Percentiles rank a stretch among this genome's conserved stretches.
Evolutionary conservation across 2,888 invertebrate species (phyloP).

Genomic region (Oscheius sp.): DNA sequence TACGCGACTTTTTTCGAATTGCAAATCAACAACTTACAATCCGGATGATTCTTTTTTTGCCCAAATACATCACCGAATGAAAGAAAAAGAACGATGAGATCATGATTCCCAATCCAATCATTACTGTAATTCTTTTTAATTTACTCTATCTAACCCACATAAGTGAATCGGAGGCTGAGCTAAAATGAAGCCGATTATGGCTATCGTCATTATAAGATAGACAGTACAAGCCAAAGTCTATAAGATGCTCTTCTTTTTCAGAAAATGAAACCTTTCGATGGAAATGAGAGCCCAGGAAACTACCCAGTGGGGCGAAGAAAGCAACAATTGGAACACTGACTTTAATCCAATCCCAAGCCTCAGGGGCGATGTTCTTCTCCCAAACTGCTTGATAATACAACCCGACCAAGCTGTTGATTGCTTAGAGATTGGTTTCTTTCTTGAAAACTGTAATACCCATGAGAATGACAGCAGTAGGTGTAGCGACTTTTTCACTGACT

Average conservation of each 20-base stretch:
- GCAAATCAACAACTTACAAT: neutral
- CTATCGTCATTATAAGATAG: constrained; percentile 6
- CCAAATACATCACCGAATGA: neutral
- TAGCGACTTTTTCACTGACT: constrained; percentile 64
- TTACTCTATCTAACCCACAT: neutral
- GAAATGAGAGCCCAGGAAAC: constrained; percentile 23
- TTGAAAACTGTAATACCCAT: constrained; percentile 56
- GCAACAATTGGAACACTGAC: constrained; percentile 14
- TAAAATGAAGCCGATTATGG: constrained; percentile 21
- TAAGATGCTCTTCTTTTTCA: neutral
- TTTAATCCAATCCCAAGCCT: constrained; percentile 21
- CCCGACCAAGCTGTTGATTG: neutral
- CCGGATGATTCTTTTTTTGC: neutral
- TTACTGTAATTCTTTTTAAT: neutral
- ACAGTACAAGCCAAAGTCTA: constrained; percentile 15
- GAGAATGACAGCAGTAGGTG: constrained; percentile 65
- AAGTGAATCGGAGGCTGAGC: constrained; percentile 1
- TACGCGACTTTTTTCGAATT: neutral
- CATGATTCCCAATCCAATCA: constrained; percentile 5
- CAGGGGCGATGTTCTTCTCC: neutral
- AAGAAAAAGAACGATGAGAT: constrained; percentile 21
- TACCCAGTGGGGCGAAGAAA: constrained; percentile 20
- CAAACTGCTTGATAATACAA: constrained; percentile 13
- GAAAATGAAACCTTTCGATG: constrained; percentile 7
- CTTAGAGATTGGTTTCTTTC: neutral